A percentile compares a stretch with the other conserved stretches of the same genome.
These are phyloP conservation scores for Calidris pugnax DNA, from an alignment of 2,113 vertebrate species.

Conservation along the genomic window DNA sequence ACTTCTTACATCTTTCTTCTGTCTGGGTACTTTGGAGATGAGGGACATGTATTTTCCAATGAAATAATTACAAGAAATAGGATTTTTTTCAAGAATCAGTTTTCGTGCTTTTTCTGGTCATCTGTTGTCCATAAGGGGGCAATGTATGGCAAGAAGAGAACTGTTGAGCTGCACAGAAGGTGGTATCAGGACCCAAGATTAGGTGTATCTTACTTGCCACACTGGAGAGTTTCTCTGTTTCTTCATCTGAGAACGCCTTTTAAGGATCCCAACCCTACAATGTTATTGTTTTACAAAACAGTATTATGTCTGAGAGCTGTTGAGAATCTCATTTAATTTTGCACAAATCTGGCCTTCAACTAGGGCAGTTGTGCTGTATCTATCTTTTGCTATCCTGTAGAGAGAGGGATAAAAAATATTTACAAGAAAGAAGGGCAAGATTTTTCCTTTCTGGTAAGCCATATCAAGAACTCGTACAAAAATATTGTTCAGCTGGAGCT, in stretches of 20 bases:
- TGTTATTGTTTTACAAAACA: not conserved
- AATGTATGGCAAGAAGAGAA: not conserved
- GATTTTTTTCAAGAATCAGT: rapidly evolving
- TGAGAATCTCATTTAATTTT: not conserved
- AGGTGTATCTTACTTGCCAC: not conserved
- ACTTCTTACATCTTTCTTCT: not conserved
- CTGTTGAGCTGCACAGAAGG: not conserved
- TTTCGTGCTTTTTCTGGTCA: not conserved
- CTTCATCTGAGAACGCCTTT: not conserved
- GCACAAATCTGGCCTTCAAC: not conserved
- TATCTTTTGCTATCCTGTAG: not conserved
- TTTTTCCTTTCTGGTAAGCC: not conserved
- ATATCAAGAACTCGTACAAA: not conserved
- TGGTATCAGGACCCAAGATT: not conserved
- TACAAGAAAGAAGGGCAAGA: not conserved
- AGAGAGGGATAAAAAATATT: not conserved
- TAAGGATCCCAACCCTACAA: not conserved
- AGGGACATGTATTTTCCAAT: not conserved
- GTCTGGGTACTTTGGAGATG: not conserved
- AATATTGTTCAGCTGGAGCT: not conserved
- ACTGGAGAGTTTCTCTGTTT: not conserved
- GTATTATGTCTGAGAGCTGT: not conserved
- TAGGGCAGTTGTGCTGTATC: not conserved
- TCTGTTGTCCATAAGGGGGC: not conserved
- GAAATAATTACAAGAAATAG: not conserved